Base-by-base conservation (phyloP, 2,797 vertebrate species). In the Botia kubotai region DNA sequence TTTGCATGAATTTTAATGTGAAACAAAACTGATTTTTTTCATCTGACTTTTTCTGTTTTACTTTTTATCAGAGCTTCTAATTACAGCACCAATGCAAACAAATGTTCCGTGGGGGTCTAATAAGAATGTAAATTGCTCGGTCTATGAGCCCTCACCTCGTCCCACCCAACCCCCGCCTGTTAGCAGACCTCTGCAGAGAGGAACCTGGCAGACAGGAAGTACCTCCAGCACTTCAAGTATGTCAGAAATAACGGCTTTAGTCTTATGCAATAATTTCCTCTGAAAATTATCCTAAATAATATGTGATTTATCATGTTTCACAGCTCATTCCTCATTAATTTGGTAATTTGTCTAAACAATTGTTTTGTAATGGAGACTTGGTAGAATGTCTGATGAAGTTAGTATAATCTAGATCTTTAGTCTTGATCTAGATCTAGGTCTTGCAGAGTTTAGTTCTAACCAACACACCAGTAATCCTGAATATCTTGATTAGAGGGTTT, bases 181-280 rank as follows among this genome's bases (percentile, higher is more conserved):
- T 2, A 19, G 66, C 78, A 92, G 88, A 0, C 82, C 88, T 26
- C 89, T 97, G 11, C 95, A 93, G 79, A 92, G 97, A 87, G 94
- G 95, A 26, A 94, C 90, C 86, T 99, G 98, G 98, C 97, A 97
- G 85, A 98, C 96, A 16, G 96, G 96, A 67, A 99, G 98, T 86
- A 95, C 95, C 0, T 98, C 98, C 76, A 99, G 97, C 90, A 97
- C 95, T 72, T 95, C 96, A 80, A 99, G 98, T 99, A 91, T 95
- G 97, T 89, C 81, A 21, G 33, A 23, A 17, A 17, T 39, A 55
- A 62, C 52, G 68, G 55, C 2, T 46, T 48, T 63, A 43, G 70
- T 50, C 23, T 71, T 3, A 23, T 39, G 57, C 70, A 67, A 21
- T 67, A 57, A 57, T 12, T 21, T 26, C 21, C 11, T 60, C 33